These are phyloP conservation scores for Corvus moneduloides DNA, from an alignment of 2,113 vertebrate species.

Conservation along the genomic window DNA sequence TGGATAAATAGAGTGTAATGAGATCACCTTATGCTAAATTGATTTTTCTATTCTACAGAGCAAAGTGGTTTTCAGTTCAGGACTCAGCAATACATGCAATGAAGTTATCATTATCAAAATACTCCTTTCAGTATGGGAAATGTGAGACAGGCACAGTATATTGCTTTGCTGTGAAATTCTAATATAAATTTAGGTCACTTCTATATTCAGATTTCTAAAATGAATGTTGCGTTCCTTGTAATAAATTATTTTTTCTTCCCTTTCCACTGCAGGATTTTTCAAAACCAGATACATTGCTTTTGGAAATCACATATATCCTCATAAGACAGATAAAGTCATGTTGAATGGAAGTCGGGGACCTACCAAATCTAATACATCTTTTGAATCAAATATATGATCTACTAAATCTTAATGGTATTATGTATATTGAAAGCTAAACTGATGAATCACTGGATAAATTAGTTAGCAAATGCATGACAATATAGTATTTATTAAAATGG, in stretches of 20 bases:
- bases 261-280: conserved; percentile 3
- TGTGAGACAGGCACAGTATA: background rate
- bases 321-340: conserved; percentile 21
- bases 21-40: conserved; percentile 56
- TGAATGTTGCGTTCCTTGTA: background rate
- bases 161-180: conserved; percentile 3
- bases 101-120: background rate
- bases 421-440: conserved; percentile 33
- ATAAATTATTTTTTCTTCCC: background rate
- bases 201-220: conserved; percentile 27
- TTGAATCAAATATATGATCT: conserved; percentile 40
- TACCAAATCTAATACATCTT: conserved; percentile 35
- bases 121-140: background rate
- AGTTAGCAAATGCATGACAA: conserved; percentile 15
- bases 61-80: conserved; percentile 22
- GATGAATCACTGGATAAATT: conserved; percentile 49
- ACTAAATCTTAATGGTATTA: conserved; percentile 48
- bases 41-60: conserved; percentile 15
- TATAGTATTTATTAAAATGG: conserved; percentile 47
- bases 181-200: conserved; percentile 13
- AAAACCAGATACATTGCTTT: conserved; percentile 17
- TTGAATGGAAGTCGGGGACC: conserved; percentile 5
- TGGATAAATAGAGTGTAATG: conserved; percentile 51
- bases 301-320: conserved; percentile 33
- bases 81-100: background rate